Base-by-base conservation (phyloP, 2,113 vertebrate species). In the Gadus macrocephalus region DNA sequence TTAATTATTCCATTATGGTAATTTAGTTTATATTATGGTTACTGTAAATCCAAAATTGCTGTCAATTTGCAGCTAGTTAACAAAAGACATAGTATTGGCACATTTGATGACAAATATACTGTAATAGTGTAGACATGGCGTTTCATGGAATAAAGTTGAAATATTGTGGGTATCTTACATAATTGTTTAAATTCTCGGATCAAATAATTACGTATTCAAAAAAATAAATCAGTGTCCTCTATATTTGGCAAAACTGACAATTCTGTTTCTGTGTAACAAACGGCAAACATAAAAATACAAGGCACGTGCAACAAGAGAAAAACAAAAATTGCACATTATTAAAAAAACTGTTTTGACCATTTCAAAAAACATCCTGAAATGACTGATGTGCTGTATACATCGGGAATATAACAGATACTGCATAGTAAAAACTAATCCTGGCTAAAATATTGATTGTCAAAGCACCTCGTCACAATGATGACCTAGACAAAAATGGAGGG, bases 41-140 rank as follows among this genome's bases (percentile, higher is more conserved):
- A 65, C 63, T 64, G 27, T 28, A 64, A 35, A 42, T n/a, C 38
- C 25, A 62, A 62, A 20, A 27, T 65, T 17, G 35, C 31, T 65
- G 63, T 66, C 42, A 38, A 64, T 64, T 64, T n/a, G 15, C 42
- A 15, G 38, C 14, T 38, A 20, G 42, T 66, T 15, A 53, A 66
- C 38, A 66, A n/a, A 42, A 38, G 31, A 7, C 31, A 17, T 3
- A 64, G 27, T 22, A 16, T 20, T 35, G 38, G 49, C 65, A 66
- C 65, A 69, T 65, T 67, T 64, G 42, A 64, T 71, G 38, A 71
- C 53, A 55, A 63, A 70, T 15, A 71, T 14, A 62, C 49, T n/a
- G 28, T 65, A 49, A 65, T 35, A 42, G n/a, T 27, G 8, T 1
- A 64, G 31, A 65, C 8, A 14, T 38, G 16, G 35, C 35, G 22